Evolutionary conservation across 2,797 vertebrate species (phyloP).

Genomic region (Cuniculus paca): DNA sequence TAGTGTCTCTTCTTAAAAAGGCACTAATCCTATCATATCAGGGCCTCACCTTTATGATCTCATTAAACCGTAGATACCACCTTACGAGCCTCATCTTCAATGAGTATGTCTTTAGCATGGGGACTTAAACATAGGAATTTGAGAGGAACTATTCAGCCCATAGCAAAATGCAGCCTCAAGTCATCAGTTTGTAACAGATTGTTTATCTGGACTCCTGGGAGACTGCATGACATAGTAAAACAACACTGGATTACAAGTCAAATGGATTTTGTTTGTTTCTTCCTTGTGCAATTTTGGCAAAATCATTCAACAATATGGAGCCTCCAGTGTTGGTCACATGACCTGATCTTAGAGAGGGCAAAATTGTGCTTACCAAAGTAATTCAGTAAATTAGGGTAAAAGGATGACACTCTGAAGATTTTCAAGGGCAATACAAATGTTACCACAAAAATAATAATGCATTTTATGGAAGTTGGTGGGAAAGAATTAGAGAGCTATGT

Average conservation of each 20-base stretch:
- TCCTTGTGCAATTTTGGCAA: background rate
- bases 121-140: background rate
- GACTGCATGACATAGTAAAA: background rate
- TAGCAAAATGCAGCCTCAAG: background rate
- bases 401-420: background rate
- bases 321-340: background rate
- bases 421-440: slow-evolving; percentile 7
- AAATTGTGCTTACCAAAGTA: background rate
- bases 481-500: slow-evolving; percentile 43
- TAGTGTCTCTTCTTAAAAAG: background rate
- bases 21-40: background rate
- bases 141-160: background rate
- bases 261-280: background rate
- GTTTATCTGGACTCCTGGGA: background rate
- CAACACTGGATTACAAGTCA: background rate
- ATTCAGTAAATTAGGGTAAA: background rate
- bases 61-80: background rate
- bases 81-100: background rate
- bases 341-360: background rate
- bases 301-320: background rate
- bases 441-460: background rate
- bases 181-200: background rate
- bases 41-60: background rate
- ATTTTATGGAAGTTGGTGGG: background rate
- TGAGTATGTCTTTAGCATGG: background rate